A percentile compares a stretch with the other conserved stretches of the same genome.
Conservation (phyloP, 1,140 invertebrate species). For the Glossosoma conforme region DNA sequence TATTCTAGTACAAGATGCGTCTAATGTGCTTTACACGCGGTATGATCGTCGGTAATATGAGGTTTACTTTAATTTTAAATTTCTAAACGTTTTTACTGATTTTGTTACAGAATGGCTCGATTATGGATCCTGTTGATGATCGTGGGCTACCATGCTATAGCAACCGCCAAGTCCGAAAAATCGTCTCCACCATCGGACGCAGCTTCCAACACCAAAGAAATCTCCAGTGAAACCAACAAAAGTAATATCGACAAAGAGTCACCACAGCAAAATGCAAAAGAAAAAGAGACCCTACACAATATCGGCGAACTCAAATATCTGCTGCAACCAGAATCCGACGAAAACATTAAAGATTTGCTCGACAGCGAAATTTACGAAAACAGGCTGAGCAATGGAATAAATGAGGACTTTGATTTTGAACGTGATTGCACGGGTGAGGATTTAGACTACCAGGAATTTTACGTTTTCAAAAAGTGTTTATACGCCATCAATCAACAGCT, state of each 20-base stretch:
- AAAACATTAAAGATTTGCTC: background rate
- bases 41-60: too few relatives aligned
- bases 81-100: slow-evolving; percentile 4
- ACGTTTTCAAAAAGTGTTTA: background rate
- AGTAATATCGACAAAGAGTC: background rate
- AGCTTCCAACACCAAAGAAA: background rate
- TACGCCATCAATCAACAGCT: too few relatives aligned
- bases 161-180: slow-evolving; percentile 12
- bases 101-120: slow-evolving; percentile 23
- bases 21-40: too few relatives aligned
- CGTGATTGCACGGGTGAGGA: too few relatives aligned
- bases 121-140: slow-evolving; percentile 23
- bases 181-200: background rate
- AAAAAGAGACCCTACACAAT: background rate
- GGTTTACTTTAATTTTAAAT: too few relatives aligned
- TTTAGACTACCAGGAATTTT: too few relatives aligned
- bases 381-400: background rate
- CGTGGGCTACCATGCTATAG: slow-evolving; percentile 17
- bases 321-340: background rate
- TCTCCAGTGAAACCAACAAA: background rate
- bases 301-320: background rate
- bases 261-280: background rate
- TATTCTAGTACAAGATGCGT: too few relatives aligned
- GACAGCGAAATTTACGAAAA: background rate
- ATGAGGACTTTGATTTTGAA: too few relatives aligned